Evolutionary conservation across 1,140 invertebrate genomes (phyloP).

Genomic region (Lepidurus apus): DNA sequence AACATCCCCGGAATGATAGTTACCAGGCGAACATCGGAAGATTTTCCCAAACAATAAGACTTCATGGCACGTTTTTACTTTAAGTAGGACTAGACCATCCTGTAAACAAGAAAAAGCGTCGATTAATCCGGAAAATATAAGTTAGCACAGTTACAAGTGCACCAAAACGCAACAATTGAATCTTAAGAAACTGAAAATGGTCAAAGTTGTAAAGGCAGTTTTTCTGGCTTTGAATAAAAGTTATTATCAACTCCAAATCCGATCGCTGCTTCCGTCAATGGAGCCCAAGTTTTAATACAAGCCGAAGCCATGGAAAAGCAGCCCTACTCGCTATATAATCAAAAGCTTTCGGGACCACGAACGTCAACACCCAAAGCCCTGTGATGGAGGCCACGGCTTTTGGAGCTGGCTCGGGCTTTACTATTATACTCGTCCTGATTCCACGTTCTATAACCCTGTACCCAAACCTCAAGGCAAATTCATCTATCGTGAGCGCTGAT

Average conservation of each 20-base stretch:
- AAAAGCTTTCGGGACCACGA: conserved; percentile 9
- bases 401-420: background rate
- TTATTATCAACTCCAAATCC: background rate
- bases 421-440: conserved; percentile 14
- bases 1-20: too few species aligned
- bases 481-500: conserved; percentile 1
- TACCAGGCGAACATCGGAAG: too few species aligned
- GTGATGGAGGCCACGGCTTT: background rate
- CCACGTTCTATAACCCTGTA: conserved; percentile 14
- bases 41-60: too few species aligned
- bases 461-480: conserved; percentile 1
- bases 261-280: background rate
- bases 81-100: too few species aligned
- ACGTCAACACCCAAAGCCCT: conserved; percentile 14
- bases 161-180: too few species aligned
- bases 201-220: too few species aligned
- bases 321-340: background rate
- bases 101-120: too few species aligned
- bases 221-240: background rate
- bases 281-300: conserved; percentile 12
- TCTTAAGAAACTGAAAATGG: too few species aligned
- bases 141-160: too few species aligned
- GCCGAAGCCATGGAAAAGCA: background rate
- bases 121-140: too few species aligned
- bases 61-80: too few species aligned